Percentiles rank a stretch among this genome's conserved stretches.
Evolutionary conservation across 2,888 invertebrate species (phyloP).

Genomic region (Microctonus aethiopoides): DNA sequence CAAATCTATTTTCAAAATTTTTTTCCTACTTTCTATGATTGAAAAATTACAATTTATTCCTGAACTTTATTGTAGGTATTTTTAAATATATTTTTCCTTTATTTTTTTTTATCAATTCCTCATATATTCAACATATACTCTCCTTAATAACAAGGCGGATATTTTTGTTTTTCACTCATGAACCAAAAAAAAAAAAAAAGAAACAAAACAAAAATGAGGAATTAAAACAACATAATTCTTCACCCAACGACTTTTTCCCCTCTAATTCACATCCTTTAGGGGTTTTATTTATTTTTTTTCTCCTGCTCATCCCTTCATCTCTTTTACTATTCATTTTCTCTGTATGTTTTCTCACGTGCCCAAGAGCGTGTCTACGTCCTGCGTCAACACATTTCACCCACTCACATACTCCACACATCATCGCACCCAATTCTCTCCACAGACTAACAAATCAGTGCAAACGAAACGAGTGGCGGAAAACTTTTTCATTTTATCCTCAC

Average conservation of each 20-base stretch:
- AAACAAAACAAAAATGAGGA: neutral
- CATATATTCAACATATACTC: neutral
- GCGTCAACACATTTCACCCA: slow-evolving; percentile 26
- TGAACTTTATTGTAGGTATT: neutral
- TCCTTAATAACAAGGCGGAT: slow-evolving; percentile 14
- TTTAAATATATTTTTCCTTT: neutral
- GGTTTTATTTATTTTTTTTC: slow-evolving; percentile 31
- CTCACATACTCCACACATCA: slow-evolving; percentile 12
- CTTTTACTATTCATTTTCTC: slow-evolving; percentile 19
- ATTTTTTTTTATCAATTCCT: too few species aligned
- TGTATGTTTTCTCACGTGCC: slow-evolving; percentile 25
- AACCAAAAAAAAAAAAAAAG: neutral
- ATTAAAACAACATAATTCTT: slow-evolving; percentile 14
- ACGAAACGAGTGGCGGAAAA: slow-evolving; percentile 47
- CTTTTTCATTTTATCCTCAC: slow-evolving; percentile 28
- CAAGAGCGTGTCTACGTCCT: slow-evolving; percentile 27
- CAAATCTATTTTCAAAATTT: neutral
- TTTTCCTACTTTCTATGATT: neutral
- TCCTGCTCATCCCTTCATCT: slow-evolving; percentile 17
- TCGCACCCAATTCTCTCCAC: slow-evolving; percentile 13
- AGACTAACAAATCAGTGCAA: slow-evolving; percentile 53
- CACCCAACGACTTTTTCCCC: slow-evolving; percentile 15
- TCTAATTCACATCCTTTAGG: slow-evolving; percentile 36
- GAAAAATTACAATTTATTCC: neutral
- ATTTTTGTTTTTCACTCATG: neutral